Evolutionary conservation across 2,888 invertebrate species (phyloP), one percentile per base, ranked within the genome.

Genomic region (Watsonalla binaria): DNA sequence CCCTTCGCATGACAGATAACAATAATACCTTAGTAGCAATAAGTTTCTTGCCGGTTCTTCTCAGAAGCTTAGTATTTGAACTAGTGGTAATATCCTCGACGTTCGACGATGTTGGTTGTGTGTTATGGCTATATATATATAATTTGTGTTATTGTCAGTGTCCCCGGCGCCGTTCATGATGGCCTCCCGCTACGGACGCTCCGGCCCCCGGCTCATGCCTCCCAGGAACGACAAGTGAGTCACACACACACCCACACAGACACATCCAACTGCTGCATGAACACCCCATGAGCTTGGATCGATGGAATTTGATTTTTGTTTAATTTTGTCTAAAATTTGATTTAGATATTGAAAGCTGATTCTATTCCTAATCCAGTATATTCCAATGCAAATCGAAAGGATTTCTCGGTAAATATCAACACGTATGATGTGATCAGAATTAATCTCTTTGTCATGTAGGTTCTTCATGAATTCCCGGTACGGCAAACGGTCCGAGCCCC

Each of bases 131-230:
- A 5, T 42, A 11, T 42, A 9, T 39, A 11, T 37, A 37, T 37
- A 37, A 5, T 7, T 6, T 37, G 37, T 37, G 37, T 37, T 42
- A 11, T 42, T 5, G 9, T 8, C 66, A 86, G 87, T 83, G 77
- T 79, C 84, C 1, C 80, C 84, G 46, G 71, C 78, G 54, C 87
- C 87, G 46, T 88, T 88, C 66, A 78, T 86, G 61, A 73, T 88
- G 67, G 82, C 81, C 5, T 83, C 86, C 6, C 78, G 88, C 24
- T 88, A 86, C 70, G 88, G 88, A 0, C 80, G 88, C 56, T 84
- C 87, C 34, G 72, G 78, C n/a, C 78, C 74, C 33, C 71, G 84
- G 0, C 62, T 75, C 57, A 70, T 86, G 54, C 52, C 80, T 0
- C 82, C 84, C 0, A 55, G 88, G 35, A 84, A 80, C 46, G 86